These are phyloP conservation scores for Poecile atricapillus DNA, from an alignment of 2,113 vertebrate species.

Conservation along the genomic window DNA sequence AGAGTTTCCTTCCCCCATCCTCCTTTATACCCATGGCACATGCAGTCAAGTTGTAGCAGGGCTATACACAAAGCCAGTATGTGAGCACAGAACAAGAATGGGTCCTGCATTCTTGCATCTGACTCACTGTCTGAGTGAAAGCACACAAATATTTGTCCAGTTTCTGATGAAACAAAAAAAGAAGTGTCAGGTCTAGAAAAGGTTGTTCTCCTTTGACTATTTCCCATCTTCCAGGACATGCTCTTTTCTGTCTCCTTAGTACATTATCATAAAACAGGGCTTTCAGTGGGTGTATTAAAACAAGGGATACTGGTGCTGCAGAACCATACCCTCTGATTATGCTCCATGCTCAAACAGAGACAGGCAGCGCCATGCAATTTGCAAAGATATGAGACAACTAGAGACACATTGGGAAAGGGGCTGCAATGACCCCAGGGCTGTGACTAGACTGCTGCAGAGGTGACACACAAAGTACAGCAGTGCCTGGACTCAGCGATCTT, in stretches of 20 bases:
- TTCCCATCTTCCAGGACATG: neutral
- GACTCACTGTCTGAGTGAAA: neutral
- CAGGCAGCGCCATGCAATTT: neutral
- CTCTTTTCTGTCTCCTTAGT: neutral
- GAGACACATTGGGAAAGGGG: neutral
- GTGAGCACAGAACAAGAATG: neutral
- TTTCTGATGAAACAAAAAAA: neutral
- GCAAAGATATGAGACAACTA: neutral
- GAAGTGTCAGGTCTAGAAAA: neutral
- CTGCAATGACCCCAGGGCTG: neutral
- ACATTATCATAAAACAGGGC: neutral
- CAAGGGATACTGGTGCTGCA: neutral
- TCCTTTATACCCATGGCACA: neutral
- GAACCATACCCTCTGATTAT: neutral
- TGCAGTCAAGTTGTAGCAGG: neutral
- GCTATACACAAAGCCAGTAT: neutral
- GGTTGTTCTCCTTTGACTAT: neutral
- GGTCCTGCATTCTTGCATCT: neutral
- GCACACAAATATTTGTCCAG: neutral
- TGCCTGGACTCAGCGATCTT: neutral
- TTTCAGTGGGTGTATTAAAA: neutral
- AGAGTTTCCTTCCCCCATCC: neutral
- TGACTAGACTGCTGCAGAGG: neutral
- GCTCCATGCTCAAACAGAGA: neutral
- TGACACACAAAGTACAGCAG: neutral